Evolutionary conservation across 2,113 vertebrate genomes (phyloP).

Genomic region (Dasyornis broadbenti): DNA sequence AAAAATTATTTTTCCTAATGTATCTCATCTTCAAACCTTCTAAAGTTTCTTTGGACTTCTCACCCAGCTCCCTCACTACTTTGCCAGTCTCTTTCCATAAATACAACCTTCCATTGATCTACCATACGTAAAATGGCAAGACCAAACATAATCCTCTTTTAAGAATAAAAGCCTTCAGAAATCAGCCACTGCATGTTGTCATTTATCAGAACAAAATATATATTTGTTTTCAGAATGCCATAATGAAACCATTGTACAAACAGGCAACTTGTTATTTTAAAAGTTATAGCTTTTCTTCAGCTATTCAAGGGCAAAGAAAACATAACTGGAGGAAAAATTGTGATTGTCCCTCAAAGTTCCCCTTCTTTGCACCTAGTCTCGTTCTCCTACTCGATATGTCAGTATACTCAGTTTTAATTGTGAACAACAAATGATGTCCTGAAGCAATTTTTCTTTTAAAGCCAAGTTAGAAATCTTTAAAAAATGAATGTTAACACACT

Average conservation of each 20-base stretch:
- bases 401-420: neutral
- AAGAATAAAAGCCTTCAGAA: neutral
- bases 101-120: neutral
- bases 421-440: neutral
- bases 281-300: neutral
- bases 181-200: neutral
- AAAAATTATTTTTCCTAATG: neutral
- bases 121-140: neutral
- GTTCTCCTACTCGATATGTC: neutral
- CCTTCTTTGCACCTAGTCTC: neutral
- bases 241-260: neutral
- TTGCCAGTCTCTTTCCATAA: neutral
- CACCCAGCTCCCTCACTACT: neutral
- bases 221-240: neutral
- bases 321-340: neutral
- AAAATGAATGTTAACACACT: neutral
- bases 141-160: neutral
- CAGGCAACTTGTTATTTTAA: neutral
- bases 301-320: neutral
- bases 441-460: neutral
- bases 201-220: neutral
- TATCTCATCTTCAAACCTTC: neutral
- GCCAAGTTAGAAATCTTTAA: neutral
- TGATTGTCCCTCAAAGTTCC: neutral
- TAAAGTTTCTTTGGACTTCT: neutral